These are phyloP conservation scores for Scaptodrosophila latifasciaeformis DNA, from an alignment of 2,888 invertebrate genomes.

Conservation along the genomic window DNA sequence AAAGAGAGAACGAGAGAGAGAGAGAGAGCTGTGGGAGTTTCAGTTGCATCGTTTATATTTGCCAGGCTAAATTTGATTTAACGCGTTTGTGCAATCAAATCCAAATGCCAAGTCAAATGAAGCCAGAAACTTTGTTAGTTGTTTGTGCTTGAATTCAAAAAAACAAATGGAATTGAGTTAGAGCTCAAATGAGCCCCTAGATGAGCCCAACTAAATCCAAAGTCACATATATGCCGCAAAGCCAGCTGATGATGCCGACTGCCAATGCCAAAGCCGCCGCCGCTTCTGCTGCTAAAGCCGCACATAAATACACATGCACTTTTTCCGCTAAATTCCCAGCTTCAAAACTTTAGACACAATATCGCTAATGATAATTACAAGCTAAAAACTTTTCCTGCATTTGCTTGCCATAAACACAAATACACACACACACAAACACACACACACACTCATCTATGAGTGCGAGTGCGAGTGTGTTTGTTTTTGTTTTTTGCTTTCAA, in stretches of 20 bases:
- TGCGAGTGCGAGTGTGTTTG: conserved; percentile 19
- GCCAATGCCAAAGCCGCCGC: too few species aligned
- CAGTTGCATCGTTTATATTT: conserved; percentile 29
- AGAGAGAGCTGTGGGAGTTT: not conserved
- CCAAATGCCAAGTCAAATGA: conserved; percentile 53
- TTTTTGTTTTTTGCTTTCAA: conserved; percentile 34
- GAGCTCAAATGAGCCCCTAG: too few species aligned
- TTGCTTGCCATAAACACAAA: conserved; percentile 24
- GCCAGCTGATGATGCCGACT: not conserved
- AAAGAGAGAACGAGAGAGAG: too few species aligned
- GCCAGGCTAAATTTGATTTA: conserved; percentile 53
- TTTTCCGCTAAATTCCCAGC: conserved; percentile 51
- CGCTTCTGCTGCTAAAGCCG: not conserved
- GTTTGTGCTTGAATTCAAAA: conserved; percentile 22
- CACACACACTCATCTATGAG: conserved; percentile 4
- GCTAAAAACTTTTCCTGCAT: conserved; percentile 57
- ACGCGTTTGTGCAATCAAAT: conserved; percentile 45
- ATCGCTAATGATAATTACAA: conserved; percentile 69
- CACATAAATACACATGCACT: conserved; percentile 3
- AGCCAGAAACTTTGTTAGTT: conserved; percentile 42
- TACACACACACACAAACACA: conserved; percentile 6
- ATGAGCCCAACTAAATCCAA: too few species aligned
- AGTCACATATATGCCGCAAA: too few species aligned
- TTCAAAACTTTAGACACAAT: conserved; percentile 65
- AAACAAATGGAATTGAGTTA: too few species aligned